Evolutionary conservation across 2,888 invertebrate species (phyloP), one percentile per base, ranked within the genome.

Genomic region (Yponomeuta sedellus): DNA sequence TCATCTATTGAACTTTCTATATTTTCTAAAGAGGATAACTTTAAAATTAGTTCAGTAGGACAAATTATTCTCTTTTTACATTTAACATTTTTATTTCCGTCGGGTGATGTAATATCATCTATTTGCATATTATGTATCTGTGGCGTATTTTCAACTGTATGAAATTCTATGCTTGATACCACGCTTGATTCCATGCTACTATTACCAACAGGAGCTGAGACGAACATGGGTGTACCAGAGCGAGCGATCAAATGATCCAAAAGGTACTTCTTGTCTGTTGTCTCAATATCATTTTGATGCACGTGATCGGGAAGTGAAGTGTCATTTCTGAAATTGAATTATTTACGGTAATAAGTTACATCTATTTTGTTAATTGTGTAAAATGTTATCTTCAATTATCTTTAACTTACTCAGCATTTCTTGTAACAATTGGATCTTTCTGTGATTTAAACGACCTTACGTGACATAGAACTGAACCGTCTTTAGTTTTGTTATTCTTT

Each of bases 231-330:
- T 66, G 89, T 82, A 62, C 91, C 91, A 64, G 92, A 86, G 72
- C 90, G 79, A 22, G 91, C 91, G 67, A 92, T 91, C 91, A 91
- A 92, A 70, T 92, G 91, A 69, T 92, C 91, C 66, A 92, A 74
- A 65, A 92, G 75, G 70, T 89, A 83, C 72, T 92, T 92, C 75
- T 92, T 92, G 71, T 92, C 92, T 0, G 91, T 85, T 69, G 83
- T 92, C 67, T 88, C 88, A 68, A 77, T 82, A 66, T 85, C 85
- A 64, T 77, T 84, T 70, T 81, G 84, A 52, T 81, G 78, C 25
- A 72, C 70, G 72, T 75, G 75, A 64, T 78, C 79, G 56, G 73
- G 69, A 64, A 73, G 66, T 64, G 72, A 68, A 22, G 74, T 72
- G 66, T 77, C 72, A 70, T 72, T 73, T 67, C 78, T 78, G 70